Evolutionary conservation across 2,113 vertebrate species (phyloP).

Genomic region (Micromys minutus): DNA sequence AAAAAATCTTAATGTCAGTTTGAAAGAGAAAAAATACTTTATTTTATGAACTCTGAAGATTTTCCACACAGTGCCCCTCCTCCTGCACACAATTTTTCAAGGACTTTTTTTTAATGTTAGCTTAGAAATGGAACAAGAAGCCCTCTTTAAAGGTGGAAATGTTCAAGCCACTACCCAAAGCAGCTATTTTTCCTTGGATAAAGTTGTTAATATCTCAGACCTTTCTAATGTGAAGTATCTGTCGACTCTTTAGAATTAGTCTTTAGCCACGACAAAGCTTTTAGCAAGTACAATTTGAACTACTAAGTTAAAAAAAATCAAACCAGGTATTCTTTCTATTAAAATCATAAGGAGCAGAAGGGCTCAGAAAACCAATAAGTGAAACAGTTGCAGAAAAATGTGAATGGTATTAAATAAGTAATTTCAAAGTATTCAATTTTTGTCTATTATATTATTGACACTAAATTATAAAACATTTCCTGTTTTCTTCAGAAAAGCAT

Average conservation of each 20-base stretch:
- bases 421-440: constrained; percentile 16
- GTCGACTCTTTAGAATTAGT: neutral
- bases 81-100: neutral
- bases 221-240: constrained; percentile 54
- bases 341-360: neutral
- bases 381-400: constrained; percentile 14
- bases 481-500: neutral
- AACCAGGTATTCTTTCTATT: constrained; percentile 30
- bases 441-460: constrained; percentile 53
- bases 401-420: constrained; percentile 57
- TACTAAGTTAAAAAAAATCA: constrained; percentile 32
- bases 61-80: neutral
- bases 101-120: constrained; percentile 1
- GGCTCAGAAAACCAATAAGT: neutral
- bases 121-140: constrained; percentile 32
- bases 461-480: constrained; percentile 17
- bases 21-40: neutral
- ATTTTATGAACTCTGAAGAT: neutral
- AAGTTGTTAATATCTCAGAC: constrained; percentile 55
- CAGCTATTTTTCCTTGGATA: constrained; percentile 26
- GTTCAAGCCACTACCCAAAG: constrained; percentile 23
- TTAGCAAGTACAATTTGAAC: constrained; percentile 52
- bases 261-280: constrained; percentile 48
- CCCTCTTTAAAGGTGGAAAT: constrained; percentile 52
- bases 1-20: neutral